A percentile compares a stretch with the other conserved stretches of the same genome.
phyloP scores from a whole-genome alignment of 2,797 vertebrate species.

The Sylvia borin region DNA sequence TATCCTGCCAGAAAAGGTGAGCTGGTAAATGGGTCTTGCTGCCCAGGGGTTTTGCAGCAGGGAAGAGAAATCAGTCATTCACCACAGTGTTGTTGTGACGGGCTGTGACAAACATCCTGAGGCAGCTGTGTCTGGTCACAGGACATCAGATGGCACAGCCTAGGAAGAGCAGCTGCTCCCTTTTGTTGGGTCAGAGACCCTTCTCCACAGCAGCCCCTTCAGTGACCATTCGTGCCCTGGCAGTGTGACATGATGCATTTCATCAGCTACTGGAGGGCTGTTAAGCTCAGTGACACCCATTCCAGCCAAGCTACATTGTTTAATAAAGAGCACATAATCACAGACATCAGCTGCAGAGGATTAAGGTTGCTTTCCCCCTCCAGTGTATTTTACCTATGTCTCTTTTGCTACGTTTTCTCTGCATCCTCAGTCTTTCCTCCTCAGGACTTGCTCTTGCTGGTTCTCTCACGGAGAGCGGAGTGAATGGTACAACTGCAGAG shows the following conservation, averaged over 20 bases:
- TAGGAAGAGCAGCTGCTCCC: conserved; percentile 23
- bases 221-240: not conserved
- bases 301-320: conserved; percentile 1
- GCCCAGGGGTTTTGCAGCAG: not conserved
- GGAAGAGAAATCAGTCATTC: not conserved
- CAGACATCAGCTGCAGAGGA: not conserved
- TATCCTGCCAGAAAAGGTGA: not conserved
- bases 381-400: not conserved
- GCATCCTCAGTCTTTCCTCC: not conserved
- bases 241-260: not conserved
- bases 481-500: conserved; percentile 36
- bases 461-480: not conserved
- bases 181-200: conserved; percentile 13
- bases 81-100: not conserved
- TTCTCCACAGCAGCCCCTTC: not conserved
- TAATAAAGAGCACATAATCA: not conserved
- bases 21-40: not conserved
- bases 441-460: not conserved
- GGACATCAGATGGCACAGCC: not conserved
- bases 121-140: not conserved
- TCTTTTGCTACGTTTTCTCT: not conserved
- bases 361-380: not conserved
- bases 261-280: not conserved
- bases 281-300: not conserved
- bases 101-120: not conserved